Percentiles rank a stretch among this genome's conserved stretches.
phyloP scores from a whole-genome alignment of 2,113 vertebrate genomes.

The Elaphurus davidianus region DNA sequence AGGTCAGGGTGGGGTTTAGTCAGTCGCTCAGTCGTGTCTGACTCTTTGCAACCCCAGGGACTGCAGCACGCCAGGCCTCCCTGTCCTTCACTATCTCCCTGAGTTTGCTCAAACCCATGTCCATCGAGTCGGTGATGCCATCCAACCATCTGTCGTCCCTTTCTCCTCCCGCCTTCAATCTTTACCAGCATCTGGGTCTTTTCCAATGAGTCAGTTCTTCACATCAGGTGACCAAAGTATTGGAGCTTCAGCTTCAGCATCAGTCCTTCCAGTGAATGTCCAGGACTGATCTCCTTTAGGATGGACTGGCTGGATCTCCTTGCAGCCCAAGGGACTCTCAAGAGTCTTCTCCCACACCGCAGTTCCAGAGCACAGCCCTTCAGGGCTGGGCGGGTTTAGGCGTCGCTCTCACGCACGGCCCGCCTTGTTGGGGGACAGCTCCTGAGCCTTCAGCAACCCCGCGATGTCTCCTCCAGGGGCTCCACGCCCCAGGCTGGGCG shows the following conservation, averaged over 20 bases:
- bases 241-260: not conserved
- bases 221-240: not conserved
- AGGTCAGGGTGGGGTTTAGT: not conserved
- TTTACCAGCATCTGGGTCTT: not conserved
- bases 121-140: not conserved
- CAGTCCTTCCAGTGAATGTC: not conserved
- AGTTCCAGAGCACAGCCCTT: too few relatives aligned
- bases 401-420: accelerated
- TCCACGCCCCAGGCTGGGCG: not conserved
- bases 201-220: accelerated
- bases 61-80: not conserved
- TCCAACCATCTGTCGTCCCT: not conserved
- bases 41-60: not conserved
- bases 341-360: not conserved
- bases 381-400: not conserved
- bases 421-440: not conserved
- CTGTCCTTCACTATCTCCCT: not conserved
- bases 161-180: not conserved
- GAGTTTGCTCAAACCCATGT: not conserved
- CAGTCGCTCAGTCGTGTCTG: accelerated
- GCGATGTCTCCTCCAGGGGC: not conserved
- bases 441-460: not conserved
- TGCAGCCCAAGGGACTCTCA: not conserved
- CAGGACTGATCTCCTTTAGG: not conserved
- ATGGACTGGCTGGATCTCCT: not conserved